Base-by-base conservation (phyloP, 2,113 vertebrate genomes). In the Casuarius casuarius region DNA sequence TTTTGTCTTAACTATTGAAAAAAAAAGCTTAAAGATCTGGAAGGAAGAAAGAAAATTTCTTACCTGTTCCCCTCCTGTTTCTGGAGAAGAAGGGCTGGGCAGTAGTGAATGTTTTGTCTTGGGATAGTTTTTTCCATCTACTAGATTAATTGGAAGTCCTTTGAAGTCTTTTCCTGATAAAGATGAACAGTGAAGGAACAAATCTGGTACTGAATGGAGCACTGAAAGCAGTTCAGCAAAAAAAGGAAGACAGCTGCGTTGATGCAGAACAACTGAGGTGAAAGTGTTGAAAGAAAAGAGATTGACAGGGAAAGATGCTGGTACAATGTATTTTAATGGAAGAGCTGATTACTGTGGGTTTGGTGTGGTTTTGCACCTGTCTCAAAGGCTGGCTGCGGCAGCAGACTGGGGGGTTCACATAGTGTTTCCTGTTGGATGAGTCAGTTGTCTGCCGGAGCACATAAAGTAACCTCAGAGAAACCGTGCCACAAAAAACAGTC, bases 221-320 rank as follows among this genome's bases (percentile, higher is more conserved):
- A 0, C 0, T n/a, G n/a, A 3, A 46, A 46, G 51, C 38, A 9
- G 28, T 48, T 49, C 31, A 6, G 74, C 22, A 26, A 5, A 2
- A 66, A 70, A 51, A 19, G 2, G 5, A 67, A 33, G 23, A 29
- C 35, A 10, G 62, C 5, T 19, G 26, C 35, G 2, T 4, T 35
- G 58, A 10, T 31, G 9, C 20, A 20, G 65, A 19, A 17, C 20
- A 35, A 16, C 35, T 9, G 49, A 56, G 46, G 17, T 56, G 40
- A 46, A 65, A 25, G 44, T 13, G 51, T 18, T 42, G 6, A 40
- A 42, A 12, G 35, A 29, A 46, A 52, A 49, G 22, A 61, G 46
- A 1, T 18, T 33, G 58, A 11, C 0, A 1, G 5, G 23, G 10
- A 4, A 31, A 46, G 19, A 21, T 20, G 58, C 29, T 38, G 48